phyloP scores from a whole-genome alignment of 1,140 invertebrate species.

The Arctopsyche grandis region DNA sequence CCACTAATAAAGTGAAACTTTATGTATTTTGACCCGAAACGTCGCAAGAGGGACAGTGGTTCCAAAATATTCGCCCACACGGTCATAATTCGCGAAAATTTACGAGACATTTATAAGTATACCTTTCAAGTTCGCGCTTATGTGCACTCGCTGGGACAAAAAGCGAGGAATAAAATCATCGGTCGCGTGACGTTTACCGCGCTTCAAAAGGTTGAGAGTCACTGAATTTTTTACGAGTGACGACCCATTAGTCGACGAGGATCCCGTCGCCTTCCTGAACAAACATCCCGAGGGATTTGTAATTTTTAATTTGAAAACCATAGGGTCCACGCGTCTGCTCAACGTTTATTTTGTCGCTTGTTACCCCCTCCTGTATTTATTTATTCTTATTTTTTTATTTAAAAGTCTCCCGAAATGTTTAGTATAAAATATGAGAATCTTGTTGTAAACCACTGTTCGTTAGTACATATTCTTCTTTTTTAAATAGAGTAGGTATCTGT shows the following conservation, averaged over 20 bases:
- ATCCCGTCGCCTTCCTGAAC: conserved; percentile 36
- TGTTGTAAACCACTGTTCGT: no score
- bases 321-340: background rate
- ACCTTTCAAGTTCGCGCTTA: background rate
- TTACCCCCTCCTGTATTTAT: no score
- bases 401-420: no score
- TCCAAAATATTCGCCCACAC: background rate
- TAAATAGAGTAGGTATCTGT: no score
- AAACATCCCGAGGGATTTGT: conserved; percentile 37
- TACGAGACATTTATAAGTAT: background rate
- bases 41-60: background rate
- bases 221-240: conserved; percentile 4
- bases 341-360: no score
- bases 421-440: no score
- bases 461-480: no score
- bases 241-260: conserved; percentile 31
- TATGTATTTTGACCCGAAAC: no score
- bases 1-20: no score
- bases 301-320: conserved; percentile 41
- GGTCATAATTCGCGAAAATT: conserved; percentile 9
- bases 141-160: background rate
- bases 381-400: background rate
- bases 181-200: background rate
- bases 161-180: background rate
- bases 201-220: conserved; percentile 6